Evolutionary conservation across 2,888 invertebrate genomes (phyloP).

Genomic region (Chrysolina americana): DNA sequence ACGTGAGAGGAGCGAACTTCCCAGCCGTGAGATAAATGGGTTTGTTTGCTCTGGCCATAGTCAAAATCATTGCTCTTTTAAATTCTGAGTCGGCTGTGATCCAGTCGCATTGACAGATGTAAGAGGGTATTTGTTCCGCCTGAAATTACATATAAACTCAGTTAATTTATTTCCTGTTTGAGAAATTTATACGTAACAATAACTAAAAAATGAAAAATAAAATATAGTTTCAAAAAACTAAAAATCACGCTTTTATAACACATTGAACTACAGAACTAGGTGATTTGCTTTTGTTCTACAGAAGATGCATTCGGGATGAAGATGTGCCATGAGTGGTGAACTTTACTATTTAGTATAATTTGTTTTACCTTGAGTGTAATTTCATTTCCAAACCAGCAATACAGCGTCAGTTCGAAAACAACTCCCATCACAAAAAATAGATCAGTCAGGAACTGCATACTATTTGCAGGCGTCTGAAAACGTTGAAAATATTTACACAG

Average conservation of each 20-base stretch:
- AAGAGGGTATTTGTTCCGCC: constrained; percentile 60
- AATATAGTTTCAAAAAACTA: no score
- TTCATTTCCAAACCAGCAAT: constrained; percentile 64
- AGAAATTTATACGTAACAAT: no score
- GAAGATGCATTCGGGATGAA: no score
- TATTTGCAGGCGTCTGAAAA: constrained; percentile 59
- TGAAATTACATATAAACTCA: no score
- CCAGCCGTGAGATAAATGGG: constrained; percentile 64
- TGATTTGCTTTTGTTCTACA: no score
- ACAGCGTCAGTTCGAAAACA: constrained; percentile 61
- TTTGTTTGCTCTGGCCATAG: constrained; percentile 63
- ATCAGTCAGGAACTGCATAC: constrained; percentile 63
- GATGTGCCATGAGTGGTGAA: no score
- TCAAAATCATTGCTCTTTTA: constrained; percentile 62
- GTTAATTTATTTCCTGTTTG: no score
- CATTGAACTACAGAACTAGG: no score
- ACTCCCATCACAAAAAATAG: constrained; percentile 63
- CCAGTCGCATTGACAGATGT: constrained; percentile 64
- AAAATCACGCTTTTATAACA: no score
- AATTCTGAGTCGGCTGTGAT: constrained; percentile 56
- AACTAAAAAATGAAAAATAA: no score
- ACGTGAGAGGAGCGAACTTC: constrained; percentile 63
- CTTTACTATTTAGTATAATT: no score
- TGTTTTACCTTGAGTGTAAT: constrained; percentile 62
- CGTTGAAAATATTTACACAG: constrained; percentile 49